Conservation (phyloP, 2,113 vertebrate genomes). For the Dinomys branickii region DNA sequence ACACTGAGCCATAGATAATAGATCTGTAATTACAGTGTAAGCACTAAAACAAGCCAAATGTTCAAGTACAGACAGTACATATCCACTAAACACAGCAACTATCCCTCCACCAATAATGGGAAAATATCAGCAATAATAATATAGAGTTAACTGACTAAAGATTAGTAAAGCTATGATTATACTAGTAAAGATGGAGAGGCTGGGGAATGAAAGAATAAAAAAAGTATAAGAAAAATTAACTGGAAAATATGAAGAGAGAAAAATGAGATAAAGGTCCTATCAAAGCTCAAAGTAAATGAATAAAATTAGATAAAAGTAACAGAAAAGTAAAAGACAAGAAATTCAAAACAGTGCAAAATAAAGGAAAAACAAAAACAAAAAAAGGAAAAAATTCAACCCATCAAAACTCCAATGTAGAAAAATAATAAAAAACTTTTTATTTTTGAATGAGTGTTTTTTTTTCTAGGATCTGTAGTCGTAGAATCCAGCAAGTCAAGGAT, state of each 20-base stretch:
- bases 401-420: background rate
- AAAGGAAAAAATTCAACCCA: background rate
- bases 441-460: background rate
- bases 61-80: background rate
- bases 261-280: background rate
- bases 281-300: background rate
- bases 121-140: background rate
- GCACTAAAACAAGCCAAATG: background rate
- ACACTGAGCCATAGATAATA: no score
- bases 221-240: background rate
- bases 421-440: background rate
- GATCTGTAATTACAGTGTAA: no score
- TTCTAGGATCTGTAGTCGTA: background rate
- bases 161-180: background rate
- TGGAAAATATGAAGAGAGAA: background rate
- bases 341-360: background rate
- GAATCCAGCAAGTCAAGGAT: background rate
- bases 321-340: background rate
- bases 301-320: background rate
- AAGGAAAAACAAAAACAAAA: background rate
- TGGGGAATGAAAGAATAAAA: background rate
- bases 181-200: background rate
- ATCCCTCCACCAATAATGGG: background rate
- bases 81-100: background rate
- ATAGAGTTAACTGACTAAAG: background rate